Conservation (phyloP, 30 jellyfish, hydroid and myxozoan genomes). For the Aurelia coerulea region DNA sequence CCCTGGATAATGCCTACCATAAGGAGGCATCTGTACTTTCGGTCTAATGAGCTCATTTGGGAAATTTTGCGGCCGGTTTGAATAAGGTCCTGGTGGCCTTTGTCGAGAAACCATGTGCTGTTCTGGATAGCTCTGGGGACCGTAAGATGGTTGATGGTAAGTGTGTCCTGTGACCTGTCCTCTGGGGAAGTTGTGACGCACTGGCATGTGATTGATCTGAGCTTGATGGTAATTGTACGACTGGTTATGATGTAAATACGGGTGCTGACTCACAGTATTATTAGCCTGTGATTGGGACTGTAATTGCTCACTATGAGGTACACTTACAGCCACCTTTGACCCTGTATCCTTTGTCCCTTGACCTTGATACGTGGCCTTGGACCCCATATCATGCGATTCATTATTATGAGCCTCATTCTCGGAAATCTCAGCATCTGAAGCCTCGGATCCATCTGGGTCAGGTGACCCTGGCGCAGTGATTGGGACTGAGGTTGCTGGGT, state of each 20-base stretch:
- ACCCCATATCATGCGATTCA: background rate
- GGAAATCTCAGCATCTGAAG: conserved; percentile 60
- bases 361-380: conserved; percentile 1
- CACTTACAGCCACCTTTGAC: conserved; percentile 12
- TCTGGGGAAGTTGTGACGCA: conserved; percentile 34
- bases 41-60: conserved; percentile 20
- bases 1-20: conserved; percentile 26
- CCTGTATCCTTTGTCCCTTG: conserved; percentile 25
- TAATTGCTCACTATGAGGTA: conserved; percentile 15
- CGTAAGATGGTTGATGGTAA: conserved; percentile 5
- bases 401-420: conserved; percentile 48
- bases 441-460: conserved; percentile 92
- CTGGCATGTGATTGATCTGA: background rate
- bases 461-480: conserved; percentile 99
- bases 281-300: conserved; percentile 4
- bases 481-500: conserved; percentile 96
- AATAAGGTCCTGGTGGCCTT: background rate
- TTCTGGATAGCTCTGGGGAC: background rate
- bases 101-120: background rate
- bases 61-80: conserved; percentile 13
- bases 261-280: background rate
- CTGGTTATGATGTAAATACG: conserved; percentile 28
- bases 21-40: conserved; percentile 17
- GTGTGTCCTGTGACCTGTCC: conserved; percentile 28
- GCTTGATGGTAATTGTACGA: conserved; percentile 31